Evolutionary conservation across 2,797 vertebrate species (phyloP).

Genomic region (Naso thynnoides): DNA sequence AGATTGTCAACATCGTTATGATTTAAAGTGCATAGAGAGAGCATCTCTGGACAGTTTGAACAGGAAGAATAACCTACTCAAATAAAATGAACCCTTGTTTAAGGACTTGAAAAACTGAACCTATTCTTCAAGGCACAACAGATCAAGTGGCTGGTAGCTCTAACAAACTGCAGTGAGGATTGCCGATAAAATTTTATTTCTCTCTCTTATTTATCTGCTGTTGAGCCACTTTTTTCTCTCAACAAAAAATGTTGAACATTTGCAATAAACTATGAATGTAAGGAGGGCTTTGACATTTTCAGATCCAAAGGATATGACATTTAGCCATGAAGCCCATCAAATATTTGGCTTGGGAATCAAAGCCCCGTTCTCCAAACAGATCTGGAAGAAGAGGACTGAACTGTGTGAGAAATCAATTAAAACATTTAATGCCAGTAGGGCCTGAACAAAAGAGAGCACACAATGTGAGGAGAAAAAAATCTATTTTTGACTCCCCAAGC

Average conservation of each 20-base stretch:
- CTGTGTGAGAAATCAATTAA: not conserved
- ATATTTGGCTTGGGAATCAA: not conserved
- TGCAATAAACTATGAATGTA: conserved; percentile 29
- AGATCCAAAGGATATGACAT: not conserved
- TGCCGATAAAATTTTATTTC: not conserved
- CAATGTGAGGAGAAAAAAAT: not conserved
- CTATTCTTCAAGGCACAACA: not conserved
- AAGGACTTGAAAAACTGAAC: not conserved
- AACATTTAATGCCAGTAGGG: not conserved
- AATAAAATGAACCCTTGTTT: not conserved
- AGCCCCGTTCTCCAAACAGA: not conserved
- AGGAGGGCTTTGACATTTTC: conserved; percentile 20
- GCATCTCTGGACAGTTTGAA: not conserved
- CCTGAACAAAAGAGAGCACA: not conserved
- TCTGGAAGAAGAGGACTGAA: not conserved
- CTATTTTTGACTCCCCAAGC: not conserved
- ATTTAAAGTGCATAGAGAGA: not conserved
- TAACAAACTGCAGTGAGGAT: not conserved
- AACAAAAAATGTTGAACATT: conserved; percentile 20
- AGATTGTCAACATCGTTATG: too few species aligned
- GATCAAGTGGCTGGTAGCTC: not conserved
- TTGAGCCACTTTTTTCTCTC: not conserved
- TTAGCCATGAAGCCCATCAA: not conserved
- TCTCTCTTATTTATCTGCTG: conserved; percentile 5
- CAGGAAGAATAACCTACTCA: not conserved